A percentile compares a stretch with the other conserved stretches of the same genome.
These are phyloP conservation scores for Pharmacophagus antenor DNA, from an alignment of 2,888 invertebrate genomes.

Conservation along the genomic window DNA sequence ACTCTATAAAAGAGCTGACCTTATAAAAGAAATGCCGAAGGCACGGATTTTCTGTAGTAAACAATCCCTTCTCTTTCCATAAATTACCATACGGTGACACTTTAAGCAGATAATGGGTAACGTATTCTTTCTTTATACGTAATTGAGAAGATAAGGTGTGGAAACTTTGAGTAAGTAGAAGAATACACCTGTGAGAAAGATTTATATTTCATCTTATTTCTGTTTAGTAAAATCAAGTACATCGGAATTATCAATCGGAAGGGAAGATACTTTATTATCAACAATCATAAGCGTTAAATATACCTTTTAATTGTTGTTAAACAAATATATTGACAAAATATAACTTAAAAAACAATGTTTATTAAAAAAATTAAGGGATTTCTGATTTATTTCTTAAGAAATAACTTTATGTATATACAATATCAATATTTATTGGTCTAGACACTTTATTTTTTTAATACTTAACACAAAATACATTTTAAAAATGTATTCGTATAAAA, in stretches of 20 bases:
- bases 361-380: no score
- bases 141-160: conserved; percentile 10
- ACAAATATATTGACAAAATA: no score
- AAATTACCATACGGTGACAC: conserved; percentile 30
- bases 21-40: conserved; percentile 27
- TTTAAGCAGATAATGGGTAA: conserved; percentile 30
- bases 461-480: background rate
- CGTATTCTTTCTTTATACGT: conserved; percentile 21
- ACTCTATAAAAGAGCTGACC: conserved; percentile 25
- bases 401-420: background rate
- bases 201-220: background rate
- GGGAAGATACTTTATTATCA: background rate
- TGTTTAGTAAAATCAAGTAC: background rate
- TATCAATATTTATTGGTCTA: background rate
- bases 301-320: no score
- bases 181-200: background rate
- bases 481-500: background rate
- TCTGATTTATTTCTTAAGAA: no score
- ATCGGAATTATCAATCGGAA: background rate
- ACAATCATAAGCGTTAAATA: no score
- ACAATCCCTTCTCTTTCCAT: conserved; percentile 30
- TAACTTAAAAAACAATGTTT: no score
- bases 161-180: background rate
- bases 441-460: background rate
- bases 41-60: conserved; percentile 21